These are phyloP conservation scores for Melopsittacus undulatus DNA, from an alignment of 2,797 vertebrate species.

Conservation along the genomic window DNA sequence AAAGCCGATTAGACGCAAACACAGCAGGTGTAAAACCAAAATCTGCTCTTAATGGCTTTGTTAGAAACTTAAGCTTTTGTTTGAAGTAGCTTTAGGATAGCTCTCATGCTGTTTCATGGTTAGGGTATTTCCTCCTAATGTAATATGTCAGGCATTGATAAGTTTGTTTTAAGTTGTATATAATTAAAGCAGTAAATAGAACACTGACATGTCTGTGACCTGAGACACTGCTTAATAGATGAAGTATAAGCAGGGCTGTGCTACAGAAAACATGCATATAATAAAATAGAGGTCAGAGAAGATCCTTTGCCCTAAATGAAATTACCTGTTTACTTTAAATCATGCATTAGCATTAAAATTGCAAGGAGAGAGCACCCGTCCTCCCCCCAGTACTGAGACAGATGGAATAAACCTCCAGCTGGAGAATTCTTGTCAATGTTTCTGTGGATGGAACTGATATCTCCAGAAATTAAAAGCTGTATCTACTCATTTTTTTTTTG, in stretches of 20 bases:
- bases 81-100: neutral
- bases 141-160: slow-evolving; percentile 54
- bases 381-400: slow-evolving; percentile 38
- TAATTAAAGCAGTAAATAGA: slow-evolving; percentile 63
- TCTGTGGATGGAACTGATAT: slow-evolving; percentile 42
- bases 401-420: slow-evolving; percentile 60
- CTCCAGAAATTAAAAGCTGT: slow-evolving; percentile 57
- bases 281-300: slow-evolving; percentile 51
- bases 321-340: slow-evolving; percentile 36
- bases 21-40: slow-evolving; percentile 43
- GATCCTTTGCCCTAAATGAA: slow-evolving; percentile 32
- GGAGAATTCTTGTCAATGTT: slow-evolving; percentile 38
- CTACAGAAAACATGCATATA: neutral
- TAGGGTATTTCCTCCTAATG: slow-evolving; percentile 27
- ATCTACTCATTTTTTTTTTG: slow-evolving; percentile 14
- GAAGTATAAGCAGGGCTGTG: neutral
- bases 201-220: slow-evolving; percentile 40
- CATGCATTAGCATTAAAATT: slow-evolving; percentile 46
- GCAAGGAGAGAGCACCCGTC: slow-evolving; percentile 16
- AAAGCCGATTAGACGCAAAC: slow-evolving; percentile 28
- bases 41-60: slow-evolving; percentile 4
- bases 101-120: neutral
- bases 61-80: slow-evolving; percentile 41
- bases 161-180: slow-evolving; percentile 47
- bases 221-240: slow-evolving; percentile 8